Base-by-base conservation (phyloP, 2,797 vertebrate genomes). In the Lacerta agilis region DNA sequence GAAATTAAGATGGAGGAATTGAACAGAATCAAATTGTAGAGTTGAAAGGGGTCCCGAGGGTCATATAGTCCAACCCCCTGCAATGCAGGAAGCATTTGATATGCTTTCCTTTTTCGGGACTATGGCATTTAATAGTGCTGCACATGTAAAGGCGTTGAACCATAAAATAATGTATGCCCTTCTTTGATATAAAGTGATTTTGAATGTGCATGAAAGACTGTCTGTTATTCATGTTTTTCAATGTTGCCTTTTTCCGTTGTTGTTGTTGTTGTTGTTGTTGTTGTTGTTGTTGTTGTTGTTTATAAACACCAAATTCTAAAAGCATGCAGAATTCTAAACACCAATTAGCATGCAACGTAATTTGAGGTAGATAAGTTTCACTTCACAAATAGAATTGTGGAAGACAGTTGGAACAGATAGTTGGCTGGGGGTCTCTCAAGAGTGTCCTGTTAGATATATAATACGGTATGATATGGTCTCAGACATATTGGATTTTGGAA, bases 291-390 rank as follows among this genome's bases (percentile, higher is more conserved):
- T 9, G 8, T 45, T 9, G 11, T 49, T 49, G 49, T 49, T 49
- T 86, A 93, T 94, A 93, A 94, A 95, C 94, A 93, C 92, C 13
- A 58, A 61, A 79, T 95, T 61, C 95, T 93, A 94, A 95, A 91
- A 75, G 45, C 89, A 76, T 86, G 83, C 72, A 82, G 92, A 88
- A 41, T 58, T 83, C 69, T 55, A 55, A 25, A n/a, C 88, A 87
- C 91, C 93, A 80, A 64, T 90, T 91, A 93, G 86, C 90, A 92
- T 92, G 88, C 92, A 92, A 94, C 93, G 92, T 93, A 90, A 90
- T 3, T 78, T 90, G 91, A 92, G 90, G 87, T 72, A 88, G 33
- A 92, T 95, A 91, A 78, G 87, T 89, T 95, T 85, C 85, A 93
- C 94, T 89, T 94, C 78, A 90, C 87, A 3, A 18, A 23, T 18